Conservation (phyloP, 2,113 vertebrate genomes). For the Puffinus mauretanicus region DNA sequence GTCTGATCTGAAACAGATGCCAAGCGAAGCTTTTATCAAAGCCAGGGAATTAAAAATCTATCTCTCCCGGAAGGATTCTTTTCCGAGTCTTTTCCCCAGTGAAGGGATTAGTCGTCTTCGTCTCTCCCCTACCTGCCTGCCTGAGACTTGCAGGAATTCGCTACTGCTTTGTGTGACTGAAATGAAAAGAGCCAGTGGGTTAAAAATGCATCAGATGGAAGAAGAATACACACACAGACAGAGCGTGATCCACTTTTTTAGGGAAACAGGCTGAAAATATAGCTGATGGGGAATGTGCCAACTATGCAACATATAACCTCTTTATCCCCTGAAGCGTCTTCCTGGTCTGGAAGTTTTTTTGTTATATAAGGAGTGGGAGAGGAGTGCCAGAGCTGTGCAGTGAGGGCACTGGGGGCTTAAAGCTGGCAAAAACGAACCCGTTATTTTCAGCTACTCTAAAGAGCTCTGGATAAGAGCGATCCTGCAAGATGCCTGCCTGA, state of each 20-base stretch:
- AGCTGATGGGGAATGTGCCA: background rate
- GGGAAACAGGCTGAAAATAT: background rate
- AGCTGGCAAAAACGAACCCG: background rate
- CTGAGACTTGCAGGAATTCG: background rate
- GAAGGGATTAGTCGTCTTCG: background rate
- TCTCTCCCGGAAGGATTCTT: conserved; percentile 11
- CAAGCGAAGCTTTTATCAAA: conserved; percentile 37
- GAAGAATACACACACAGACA: background rate
- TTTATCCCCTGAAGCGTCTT: background rate
- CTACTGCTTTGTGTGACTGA: background rate
- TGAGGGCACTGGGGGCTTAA: background rate
- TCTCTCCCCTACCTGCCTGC: conserved; percentile 6
- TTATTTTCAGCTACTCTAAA: conserved; percentile 41
- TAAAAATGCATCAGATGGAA: background rate
- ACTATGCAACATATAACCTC: background rate
- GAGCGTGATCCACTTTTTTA: background rate
- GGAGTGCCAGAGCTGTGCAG: background rate
- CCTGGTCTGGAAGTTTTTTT: background rate
- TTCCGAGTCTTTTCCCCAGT: background rate
- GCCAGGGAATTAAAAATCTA: conserved; percentile 34
- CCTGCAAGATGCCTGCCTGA: background rate
- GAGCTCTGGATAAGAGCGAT: background rate
- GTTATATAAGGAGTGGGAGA: background rate
- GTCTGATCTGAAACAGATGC: conserved; percentile 53
- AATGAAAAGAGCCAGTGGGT: background rate